These are phyloP conservation scores for Drosophila tristis DNA, from an alignment of 1,140 invertebrate species.

Conservation along the genomic window DNA sequence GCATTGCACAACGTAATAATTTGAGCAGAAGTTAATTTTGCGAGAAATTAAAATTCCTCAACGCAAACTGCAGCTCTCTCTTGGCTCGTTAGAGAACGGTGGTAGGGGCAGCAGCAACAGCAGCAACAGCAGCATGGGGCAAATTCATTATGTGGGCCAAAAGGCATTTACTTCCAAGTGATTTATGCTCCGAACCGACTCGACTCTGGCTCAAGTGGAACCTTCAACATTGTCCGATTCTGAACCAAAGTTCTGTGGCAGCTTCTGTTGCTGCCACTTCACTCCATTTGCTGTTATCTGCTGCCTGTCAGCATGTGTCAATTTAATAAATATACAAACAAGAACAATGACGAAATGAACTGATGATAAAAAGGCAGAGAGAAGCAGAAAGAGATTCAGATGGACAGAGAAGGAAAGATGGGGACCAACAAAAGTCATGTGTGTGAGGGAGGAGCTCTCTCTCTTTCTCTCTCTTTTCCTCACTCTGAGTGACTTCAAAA, in stretches of 20 bases:
- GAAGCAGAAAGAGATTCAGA: constrained; percentile 4
- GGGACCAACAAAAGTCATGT: constrained; percentile 18
- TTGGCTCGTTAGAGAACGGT: constrained; percentile 28
- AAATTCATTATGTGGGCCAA: constrained; percentile 60
- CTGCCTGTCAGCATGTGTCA: constrained; percentile 74
- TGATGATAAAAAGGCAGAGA: constrained; percentile 13
- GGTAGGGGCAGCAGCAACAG: too few relatives aligned
- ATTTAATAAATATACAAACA: constrained; percentile 76
- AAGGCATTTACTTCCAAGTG: constrained; percentile 58
- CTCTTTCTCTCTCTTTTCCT: too few relatives aligned
- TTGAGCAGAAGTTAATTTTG: constrained; percentile 74
- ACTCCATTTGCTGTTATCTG: constrained; percentile 58
- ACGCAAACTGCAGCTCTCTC: constrained; percentile 16
- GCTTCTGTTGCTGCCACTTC: constrained; percentile 41
- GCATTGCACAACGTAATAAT: constrained; percentile 68
- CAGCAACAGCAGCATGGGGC: constrained; percentile 10
- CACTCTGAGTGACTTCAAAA: constrained; percentile 60
- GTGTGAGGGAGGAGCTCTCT: constrained; percentile 16
- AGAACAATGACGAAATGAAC: constrained; percentile 71
- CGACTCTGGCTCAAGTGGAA: constrained; percentile 34
- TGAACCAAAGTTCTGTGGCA: constrained; percentile 11
- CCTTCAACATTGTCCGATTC: constrained; percentile 42
- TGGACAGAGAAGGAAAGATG: constrained; percentile 7
- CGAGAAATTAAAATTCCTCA: constrained; percentile 76
- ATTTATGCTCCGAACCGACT: constrained; percentile 59